Evolutionary conservation across 1,140 invertebrate species (phyloP).

Genomic region (Monochamus saltuarius): DNA sequence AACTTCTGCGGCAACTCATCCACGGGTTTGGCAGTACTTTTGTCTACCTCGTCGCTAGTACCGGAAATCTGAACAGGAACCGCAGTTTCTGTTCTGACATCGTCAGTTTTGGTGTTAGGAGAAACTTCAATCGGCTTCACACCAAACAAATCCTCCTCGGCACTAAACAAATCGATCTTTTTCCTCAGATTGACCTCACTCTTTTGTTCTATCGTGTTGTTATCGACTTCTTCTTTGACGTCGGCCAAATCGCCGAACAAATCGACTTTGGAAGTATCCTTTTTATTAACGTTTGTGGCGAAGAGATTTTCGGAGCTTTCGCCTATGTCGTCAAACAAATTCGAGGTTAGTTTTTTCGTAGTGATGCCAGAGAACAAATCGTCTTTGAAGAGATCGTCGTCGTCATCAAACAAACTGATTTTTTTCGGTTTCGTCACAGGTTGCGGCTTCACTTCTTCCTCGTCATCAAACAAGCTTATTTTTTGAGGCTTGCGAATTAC

Average conservation of each 20-base stretch:
- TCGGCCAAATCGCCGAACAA: neutral
- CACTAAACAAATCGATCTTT: slow-evolving; percentile 16
- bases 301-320: slow-evolving; percentile 3
- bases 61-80: too few species aligned
- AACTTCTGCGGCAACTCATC: too few species aligned
- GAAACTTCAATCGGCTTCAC: too few species aligned
- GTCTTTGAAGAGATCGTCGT: slow-evolving; percentile 40
- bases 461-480: slow-evolving; percentile 28
- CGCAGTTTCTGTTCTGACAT: too few species aligned
- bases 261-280: neutral
- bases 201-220: neutral
- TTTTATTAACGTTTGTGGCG: neutral
- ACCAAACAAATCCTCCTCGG: slow-evolving; percentile 3
- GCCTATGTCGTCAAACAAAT: slow-evolving; percentile 25
- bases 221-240: neutral
- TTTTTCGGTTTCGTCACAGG: slow-evolving; percentile 24
- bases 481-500: neutral
- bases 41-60: too few species aligned
- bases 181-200: slow-evolving; percentile 11
- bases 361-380: slow-evolving; percentile 33
- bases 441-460: slow-evolving; percentile 11
- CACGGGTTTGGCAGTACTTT: too few species aligned
- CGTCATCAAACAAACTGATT: slow-evolving; percentile 49
- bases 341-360: slow-evolving; percentile 25
- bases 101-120: too few species aligned